phyloP scores from a whole-genome alignment of 2,888 invertebrate genomes.

The Pseudeuparius sepicola region DNA sequence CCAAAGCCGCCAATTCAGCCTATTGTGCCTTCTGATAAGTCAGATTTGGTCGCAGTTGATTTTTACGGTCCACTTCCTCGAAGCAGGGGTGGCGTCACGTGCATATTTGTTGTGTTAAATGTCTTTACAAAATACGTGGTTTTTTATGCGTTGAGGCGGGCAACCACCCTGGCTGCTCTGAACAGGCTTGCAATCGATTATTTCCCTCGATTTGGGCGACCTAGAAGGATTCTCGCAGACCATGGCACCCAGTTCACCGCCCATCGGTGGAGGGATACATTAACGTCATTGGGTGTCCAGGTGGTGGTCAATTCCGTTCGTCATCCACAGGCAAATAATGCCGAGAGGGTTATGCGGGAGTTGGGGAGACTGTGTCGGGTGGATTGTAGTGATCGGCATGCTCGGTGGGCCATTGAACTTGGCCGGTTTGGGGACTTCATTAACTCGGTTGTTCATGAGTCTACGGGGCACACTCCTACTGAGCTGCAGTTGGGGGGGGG shows the following conservation, averaged over 20 bases:
- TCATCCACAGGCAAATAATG: slow-evolving; percentile 23
- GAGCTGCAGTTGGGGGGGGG: slow-evolving; percentile 14
- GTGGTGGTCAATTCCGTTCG: slow-evolving; percentile 12
- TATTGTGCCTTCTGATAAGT: not conserved
- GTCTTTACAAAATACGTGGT: slow-evolving; percentile 22
- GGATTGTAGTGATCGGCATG: slow-evolving; percentile 16
- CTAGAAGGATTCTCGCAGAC: not conserved
- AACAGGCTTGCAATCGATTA: too few relatives aligned
- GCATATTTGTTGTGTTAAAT: slow-evolving; percentile 15
- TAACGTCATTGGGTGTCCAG: slow-evolving; percentile 7
- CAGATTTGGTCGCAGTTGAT: not conserved
- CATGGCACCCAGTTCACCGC: slow-evolving; percentile 5
- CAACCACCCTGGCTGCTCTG: too few relatives aligned
- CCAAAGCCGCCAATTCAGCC: slow-evolving; percentile 4
- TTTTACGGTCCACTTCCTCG: not conserved
- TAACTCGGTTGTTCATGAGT: slow-evolving; percentile 18
- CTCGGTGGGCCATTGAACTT: slow-evolving; percentile 17
- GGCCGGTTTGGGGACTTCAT: slow-evolving; percentile 11
- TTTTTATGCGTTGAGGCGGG: slow-evolving; percentile 17
- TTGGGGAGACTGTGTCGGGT: slow-evolving; percentile 17
- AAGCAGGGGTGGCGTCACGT: not conserved
- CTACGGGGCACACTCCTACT: slow-evolving; percentile 18
- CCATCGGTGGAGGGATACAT: slow-evolving; percentile 12
- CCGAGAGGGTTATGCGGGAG: slow-evolving; percentile 24
- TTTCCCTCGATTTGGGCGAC: not conserved